Base-by-base conservation (phyloP, 1,140 invertebrate genomes). In the Muscidifurax raptorellus region DNA sequence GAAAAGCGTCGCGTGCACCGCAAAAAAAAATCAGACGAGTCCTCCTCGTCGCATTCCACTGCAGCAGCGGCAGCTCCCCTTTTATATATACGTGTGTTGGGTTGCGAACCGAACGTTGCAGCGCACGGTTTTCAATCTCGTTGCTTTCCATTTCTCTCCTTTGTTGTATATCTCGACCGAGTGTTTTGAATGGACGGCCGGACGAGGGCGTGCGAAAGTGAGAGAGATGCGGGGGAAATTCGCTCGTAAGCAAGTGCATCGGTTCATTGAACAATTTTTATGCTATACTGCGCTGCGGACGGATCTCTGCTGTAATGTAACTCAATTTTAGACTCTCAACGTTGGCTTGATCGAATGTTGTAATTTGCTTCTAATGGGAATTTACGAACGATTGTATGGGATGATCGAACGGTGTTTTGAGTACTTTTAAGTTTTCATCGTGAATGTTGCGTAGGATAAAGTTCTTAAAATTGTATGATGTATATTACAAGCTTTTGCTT, bases 211-310 rank as follows among this genome's bases (percentile, higher is more conserved):
- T 69, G 67, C 27, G 27, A 69, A 69, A 69, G 25, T n/a, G 25
- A 69, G 28, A 69, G 12, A 28, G 7, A 30, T 13, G 10, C n/a
- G 67, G 27, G 12, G 25, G 28, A 28, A 69, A 28, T 28, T 28
- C 28, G 9, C 10, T 69, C 67, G 27, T 13, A 9, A 59, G 18
- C 52, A 59, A 59, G 18, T 59, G 52, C 52, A 18, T 22, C 27
- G 66, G 25, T 67, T 67, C 66, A 67, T 67, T 67, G 66, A 67
- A 18, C 66, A 67, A 67, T 67, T 67, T 67, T 64, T 64, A 18
- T n/a, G 59, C 59, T 6, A 9, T 10, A 0, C 36, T 40, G 36
- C n/a, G n/a, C 5, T 40, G 36, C 36, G 36, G 9, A 40, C 7
- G 36, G 36, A 40, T 64, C 59, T 64, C n/a, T 64, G 52, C n/a